Evolutionary conservation across 2,888 invertebrate species (phyloP), one percentile per base, ranked within the genome.

Genomic region (Diploptera punctata): DNA sequence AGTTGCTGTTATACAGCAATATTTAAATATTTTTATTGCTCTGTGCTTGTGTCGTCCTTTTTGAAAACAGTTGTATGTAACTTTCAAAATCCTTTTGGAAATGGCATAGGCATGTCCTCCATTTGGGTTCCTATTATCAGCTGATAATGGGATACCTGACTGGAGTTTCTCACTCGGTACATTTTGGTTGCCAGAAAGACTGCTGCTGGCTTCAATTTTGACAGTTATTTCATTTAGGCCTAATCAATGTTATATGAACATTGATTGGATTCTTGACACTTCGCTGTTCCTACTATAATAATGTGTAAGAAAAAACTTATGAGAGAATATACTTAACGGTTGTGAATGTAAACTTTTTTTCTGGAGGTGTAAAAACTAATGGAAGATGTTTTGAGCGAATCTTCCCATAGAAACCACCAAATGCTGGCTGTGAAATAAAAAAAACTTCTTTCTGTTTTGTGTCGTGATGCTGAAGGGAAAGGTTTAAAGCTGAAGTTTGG

Each of bases 351-450:
- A 65, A 67, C 70, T 68, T 70, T 49, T 33, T 49, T 71, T 70
- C 67, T 31, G 65, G 71, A 73, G 68, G 73, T 67, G 71, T 62
- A 68, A 61, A n/a, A n/a, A 60, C 57, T 47, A 67, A 44, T 54
- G 65, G 67, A 67, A 69, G 62, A 65, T 49, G 43, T 26, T 44
- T 44, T 68, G 21, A 43, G n/a, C 44, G 29, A 10, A 52, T 67
- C 70, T 72, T 68, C 72, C 62, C 52, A 24, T n/a, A 60, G 67
- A 75, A 71, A 57, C 74, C 75, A 74, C 73, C 75, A 75, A 75
- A 62, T 67, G 73, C 69, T 70, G 75, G 75, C 75, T 75, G 75
- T 75, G 75, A 75, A 75, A 70, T n/a, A n/a, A n/a, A 65, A 73
- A 67, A 70, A 54, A 60, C 52, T 68, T 21, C 24, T 70, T 61